phyloP scores from a whole-genome alignment of 2,113 vertebrate genomes.

The Tiliqua scincoides region DNA sequence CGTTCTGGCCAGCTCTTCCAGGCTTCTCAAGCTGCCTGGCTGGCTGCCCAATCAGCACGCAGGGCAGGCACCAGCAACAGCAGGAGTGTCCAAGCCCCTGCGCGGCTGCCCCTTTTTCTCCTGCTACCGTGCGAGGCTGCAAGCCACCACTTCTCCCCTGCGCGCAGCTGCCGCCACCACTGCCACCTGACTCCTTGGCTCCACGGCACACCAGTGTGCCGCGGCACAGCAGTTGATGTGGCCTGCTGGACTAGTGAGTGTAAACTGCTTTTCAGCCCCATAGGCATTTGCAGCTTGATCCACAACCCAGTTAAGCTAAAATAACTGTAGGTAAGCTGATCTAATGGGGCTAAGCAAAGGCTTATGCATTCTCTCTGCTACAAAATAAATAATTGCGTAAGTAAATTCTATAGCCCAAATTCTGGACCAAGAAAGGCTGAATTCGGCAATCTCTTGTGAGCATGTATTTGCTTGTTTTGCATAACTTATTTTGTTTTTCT shows the following conservation, averaged over 20 bases:
- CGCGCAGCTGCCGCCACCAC: too few relatives aligned
- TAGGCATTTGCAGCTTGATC: not conserved
- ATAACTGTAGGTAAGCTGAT: not conserved
- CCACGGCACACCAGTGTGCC: too few relatives aligned
- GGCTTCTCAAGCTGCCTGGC: too few relatives aligned
- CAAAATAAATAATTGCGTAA: not conserved
- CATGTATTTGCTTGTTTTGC: not conserved
- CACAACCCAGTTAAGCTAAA: slow-evolving; percentile 1
- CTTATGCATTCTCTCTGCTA: not conserved
- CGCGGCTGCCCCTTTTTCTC: too few relatives aligned
- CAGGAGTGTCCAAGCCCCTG: too few relatives aligned
- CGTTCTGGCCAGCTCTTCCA: too few relatives aligned
- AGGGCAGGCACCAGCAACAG: too few relatives aligned
- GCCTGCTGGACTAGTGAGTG: slow-evolving; percentile 37
- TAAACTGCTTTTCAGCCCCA: slow-evolving; percentile 17
- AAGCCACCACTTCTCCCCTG: too few relatives aligned
- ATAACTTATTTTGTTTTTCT: not conserved
- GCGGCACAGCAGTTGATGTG: too few relatives aligned
- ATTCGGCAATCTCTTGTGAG: not conserved
- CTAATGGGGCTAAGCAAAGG: not conserved
- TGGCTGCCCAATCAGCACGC: too few relatives aligned
- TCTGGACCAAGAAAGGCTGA: not conserved
- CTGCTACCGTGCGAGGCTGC: too few relatives aligned
- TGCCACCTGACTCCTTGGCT: too few relatives aligned
- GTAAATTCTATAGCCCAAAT: not conserved